Base-by-base conservation (phyloP, 2,888 invertebrate genomes). In the Thymelicus acteon region DNA sequence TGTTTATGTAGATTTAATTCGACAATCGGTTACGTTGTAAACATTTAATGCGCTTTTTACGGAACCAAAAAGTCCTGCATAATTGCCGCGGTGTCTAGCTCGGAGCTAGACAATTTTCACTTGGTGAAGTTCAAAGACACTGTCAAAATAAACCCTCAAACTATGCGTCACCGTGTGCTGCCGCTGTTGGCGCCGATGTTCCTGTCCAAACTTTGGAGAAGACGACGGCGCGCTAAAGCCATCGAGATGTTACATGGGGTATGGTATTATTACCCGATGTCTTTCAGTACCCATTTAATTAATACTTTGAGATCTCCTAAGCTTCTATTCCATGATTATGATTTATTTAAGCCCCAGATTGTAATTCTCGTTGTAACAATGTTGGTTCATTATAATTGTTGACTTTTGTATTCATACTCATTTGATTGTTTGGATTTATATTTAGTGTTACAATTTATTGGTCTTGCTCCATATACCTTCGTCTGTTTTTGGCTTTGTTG, bases 111-210 rank as follows among this genome's bases (percentile, higher is more conserved):
- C 24, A 13, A 12, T 44, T 57, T 37, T 65, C 48, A n/a, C 40
- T 40, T 54, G 5, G 52, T 12, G 13, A 44, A 15, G 31, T 48
- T 44, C 12, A 61, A 8, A 15, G 67, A 49, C 66, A 52, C 65
- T 75, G 77, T 78, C 93, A 93, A 91, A 77, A 93, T 93, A 91
- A 93, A 93, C 81, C 93, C 93, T 1, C 92, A 90, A 86, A 92
- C 92, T 78, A 93, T 93, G 94, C 87, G 92, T 4, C 91, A 92
- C 80, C 91, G 93, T 0, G 88, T 92, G 73, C 84, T 93, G 80
- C 93, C 94, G 72, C 77, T 92, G 74, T 79, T 92, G 82, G 91
- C 91, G 39, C 92, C 93, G 69, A 87, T 92, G 81, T 92, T 93
- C 72, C 81, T 93, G 12, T 88, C 94, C 66, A 93, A 92, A 79